Evolutionary conservation across 2,797 vertebrate genomes (phyloP).

Genomic region (Micrastur ruficollis): DNA sequence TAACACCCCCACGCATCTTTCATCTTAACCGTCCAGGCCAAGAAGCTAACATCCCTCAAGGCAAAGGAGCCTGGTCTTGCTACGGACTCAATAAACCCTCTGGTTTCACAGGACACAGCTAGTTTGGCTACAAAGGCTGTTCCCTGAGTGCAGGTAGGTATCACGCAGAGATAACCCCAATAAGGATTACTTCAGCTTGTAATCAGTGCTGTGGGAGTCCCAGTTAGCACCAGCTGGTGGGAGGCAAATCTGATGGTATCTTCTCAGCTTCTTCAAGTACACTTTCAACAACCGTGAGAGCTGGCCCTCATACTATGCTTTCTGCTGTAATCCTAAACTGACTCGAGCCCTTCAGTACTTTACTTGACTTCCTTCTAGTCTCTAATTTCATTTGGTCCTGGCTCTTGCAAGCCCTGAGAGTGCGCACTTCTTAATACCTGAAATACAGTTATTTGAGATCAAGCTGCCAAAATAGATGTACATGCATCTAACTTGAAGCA

Average conservation of each 20-base stretch:
- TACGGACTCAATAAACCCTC: neutral
- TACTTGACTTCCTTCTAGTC: neutral
- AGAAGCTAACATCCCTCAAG: neutral
- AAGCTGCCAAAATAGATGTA: neutral
- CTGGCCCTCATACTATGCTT: neutral
- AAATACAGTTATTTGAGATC: neutral
- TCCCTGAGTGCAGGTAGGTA: neutral
- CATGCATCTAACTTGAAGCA: neutral
- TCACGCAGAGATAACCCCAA: neutral
- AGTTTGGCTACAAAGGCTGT: neutral
- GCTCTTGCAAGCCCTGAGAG: neutral
- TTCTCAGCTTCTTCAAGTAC: neutral
- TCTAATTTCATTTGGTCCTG: neutral
- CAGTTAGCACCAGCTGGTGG: neutral
- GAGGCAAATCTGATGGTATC: neutral
- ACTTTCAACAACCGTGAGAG: neutral
- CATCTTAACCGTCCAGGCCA: neutral
- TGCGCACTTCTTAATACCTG: rapidly evolving
- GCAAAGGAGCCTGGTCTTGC: neutral
- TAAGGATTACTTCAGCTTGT: neutral
- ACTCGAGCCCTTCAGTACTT: neutral
- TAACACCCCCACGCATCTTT: neutral
- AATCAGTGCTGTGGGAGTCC: neutral
- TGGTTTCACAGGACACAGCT: neutral
- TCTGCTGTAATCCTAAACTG: neutral